Evolutionary conservation across 2,797 vertebrate genomes (phyloP), one percentile per base, ranked within the genome.

Genomic region (Pangasius krempfi): DNA sequence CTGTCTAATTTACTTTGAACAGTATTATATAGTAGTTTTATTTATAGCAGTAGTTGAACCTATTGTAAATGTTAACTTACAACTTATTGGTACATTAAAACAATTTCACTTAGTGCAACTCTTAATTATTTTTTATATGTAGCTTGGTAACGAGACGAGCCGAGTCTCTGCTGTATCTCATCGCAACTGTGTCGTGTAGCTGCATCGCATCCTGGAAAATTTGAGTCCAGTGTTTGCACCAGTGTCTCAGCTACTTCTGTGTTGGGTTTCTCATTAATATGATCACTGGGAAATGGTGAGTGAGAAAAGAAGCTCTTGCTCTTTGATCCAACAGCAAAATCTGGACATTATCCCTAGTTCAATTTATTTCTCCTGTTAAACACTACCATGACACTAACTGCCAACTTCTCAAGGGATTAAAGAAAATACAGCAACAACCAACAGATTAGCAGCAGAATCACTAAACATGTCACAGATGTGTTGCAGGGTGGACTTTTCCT

Each of bases 401-500:
- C 44, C 18, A 30, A 30, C 30, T 40, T 81, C 30, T 40, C 22
- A 79, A 44, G 37, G 37, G 70, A 73, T 52, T n/a, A 78, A n/a
- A 50, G 47, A n/a, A 56, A 79, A 56, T 54, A 79, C 50, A 79
- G 50, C 14, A 79, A 27, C 56, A 82, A 27, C 25, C 81, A 64
- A 47, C 37, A 64, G 40, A 82, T 82, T 40, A 16, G 30, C 56
- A 79, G 18, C 16, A 10, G n/a, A 33, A 20, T 56, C n/a, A 22
- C 16, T 54, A 30, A 54, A 30, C 25, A 52, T 1, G 30, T 80
- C 37, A 66, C 37, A 66, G 25, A 58, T 58, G 79, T 82, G 52
- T n/a, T 72, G 20, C 37, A 54, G 80, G 58, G 25, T 89, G 66
- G 80, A 54, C 72, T 50, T 82, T 73, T 62, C 37, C 80, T 64